phyloP scores from a whole-genome alignment of 1,140 invertebrate genomes.

The Calosoma granatense region DNA sequence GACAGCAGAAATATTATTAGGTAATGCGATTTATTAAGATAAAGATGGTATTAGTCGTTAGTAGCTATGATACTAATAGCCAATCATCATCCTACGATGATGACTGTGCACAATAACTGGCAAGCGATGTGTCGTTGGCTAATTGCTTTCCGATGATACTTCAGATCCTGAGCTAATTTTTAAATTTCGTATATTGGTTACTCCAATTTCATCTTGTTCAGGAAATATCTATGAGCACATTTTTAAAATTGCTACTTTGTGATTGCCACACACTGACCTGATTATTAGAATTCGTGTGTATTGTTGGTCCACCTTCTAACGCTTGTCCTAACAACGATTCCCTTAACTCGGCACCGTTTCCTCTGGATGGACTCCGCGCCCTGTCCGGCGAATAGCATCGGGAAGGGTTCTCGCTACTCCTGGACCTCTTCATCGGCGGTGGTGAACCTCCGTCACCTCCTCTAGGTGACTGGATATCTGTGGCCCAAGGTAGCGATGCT shows the following conservation, averaged over 20 bases:
- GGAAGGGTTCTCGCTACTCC: slow-evolving; percentile 32
- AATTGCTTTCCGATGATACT: not conserved
- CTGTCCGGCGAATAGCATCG: slow-evolving; percentile 24
- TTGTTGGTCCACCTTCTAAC: slow-evolving; percentile 51
- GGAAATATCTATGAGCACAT: no score
- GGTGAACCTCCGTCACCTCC: slow-evolving; percentile 38
- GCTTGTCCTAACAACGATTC: slow-evolving; percentile 64
- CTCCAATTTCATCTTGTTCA: no score
- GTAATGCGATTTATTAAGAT: no score
- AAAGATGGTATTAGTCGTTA: no score
- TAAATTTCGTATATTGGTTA: no score
- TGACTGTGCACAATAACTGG: no score
- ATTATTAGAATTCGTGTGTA: slow-evolving; percentile 36
- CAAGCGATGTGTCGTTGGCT: no score
- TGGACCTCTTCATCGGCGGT: slow-evolving; percentile 43
- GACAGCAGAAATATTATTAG: not conserved
- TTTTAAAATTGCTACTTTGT: no score
- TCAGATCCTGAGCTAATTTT: no score
- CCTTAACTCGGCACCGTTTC: slow-evolving; percentile 46
- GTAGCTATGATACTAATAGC: no score
- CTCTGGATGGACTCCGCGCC: slow-evolving; percentile 37
- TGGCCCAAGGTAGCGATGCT: slow-evolving; percentile 41
- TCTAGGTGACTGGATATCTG: slow-evolving; percentile 32
- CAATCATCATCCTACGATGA: no score
- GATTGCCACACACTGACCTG: slow-evolving; percentile 5